Evolutionary conservation across 2,797 vertebrate species (phyloP).

Genomic region (Natrix natrix): DNA sequence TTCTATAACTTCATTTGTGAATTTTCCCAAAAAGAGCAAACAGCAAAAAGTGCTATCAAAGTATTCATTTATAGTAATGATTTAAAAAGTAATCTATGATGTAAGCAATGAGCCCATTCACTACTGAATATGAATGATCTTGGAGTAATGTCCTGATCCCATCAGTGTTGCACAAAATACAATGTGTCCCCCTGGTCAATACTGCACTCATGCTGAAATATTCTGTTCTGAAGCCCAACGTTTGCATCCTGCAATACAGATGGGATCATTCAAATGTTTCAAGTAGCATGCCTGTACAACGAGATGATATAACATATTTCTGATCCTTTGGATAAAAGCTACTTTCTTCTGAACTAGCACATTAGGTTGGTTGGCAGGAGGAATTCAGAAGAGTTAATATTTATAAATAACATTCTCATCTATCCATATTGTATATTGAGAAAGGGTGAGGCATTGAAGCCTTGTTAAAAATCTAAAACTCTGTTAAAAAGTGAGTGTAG

Average conservation of each 20-base stretch:
- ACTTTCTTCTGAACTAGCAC: neutral
- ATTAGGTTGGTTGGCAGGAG: neutral
- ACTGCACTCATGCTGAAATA: neutral
- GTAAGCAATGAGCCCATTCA: neutral
- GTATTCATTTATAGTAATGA: neutral
- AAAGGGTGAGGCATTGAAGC: neutral
- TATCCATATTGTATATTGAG: neutral
- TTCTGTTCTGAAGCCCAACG: neutral
- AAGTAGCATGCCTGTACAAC: neutral
- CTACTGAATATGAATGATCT: neutral
- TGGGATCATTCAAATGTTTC: neutral
- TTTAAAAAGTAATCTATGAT: neutral
- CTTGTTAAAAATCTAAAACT: neutral
- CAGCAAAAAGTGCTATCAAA: neutral
- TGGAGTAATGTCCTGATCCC: neutral
- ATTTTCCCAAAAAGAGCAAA: neutral
- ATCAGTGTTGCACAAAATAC: neutral
- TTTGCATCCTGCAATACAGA: neutral
- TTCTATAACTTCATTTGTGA: neutral
- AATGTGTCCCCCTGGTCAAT: neutral
- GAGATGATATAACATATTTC: neutral
- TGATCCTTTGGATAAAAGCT: neutral
- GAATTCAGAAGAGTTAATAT: neutral
- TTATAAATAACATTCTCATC: neutral
- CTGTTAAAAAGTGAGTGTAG: neutral